phyloP scores from a whole-genome alignment of 2,797 vertebrate genomes.

The Lagocephalus sceleratus region DNA sequence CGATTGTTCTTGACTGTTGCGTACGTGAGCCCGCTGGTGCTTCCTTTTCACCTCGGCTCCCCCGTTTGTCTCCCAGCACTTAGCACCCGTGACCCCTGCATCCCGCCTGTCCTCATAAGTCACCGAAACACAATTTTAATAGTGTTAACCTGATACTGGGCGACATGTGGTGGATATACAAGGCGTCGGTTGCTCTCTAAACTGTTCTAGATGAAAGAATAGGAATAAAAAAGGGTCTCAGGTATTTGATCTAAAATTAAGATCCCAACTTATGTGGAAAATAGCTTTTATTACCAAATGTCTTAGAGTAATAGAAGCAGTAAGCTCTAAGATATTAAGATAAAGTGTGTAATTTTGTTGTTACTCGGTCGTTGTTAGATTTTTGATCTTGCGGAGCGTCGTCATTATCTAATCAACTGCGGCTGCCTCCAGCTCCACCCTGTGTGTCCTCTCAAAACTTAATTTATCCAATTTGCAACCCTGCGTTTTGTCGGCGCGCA shows the following conservation, averaged over 20 bases:
- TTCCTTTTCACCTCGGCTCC: neutral
- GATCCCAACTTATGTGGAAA: neutral
- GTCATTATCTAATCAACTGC: slow-evolving; percentile 5
- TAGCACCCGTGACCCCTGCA: slow-evolving; percentile 44
- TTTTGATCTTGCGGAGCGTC: neutral
- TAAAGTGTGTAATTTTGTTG: neutral
- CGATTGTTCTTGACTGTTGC: neutral
- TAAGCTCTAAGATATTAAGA: no score
- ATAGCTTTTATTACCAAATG: no score
- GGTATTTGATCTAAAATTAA: no score
- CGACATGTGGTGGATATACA: slow-evolving; percentile 16
- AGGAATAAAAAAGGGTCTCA: no score
- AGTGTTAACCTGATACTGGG: slow-evolving; percentile 52
- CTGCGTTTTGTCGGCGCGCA: slow-evolving; percentile 60
- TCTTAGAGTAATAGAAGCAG: no score
- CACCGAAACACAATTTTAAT: slow-evolving; percentile 72
- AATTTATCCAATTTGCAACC: neutral
- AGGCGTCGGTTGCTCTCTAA: neutral
- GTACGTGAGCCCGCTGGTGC: slow-evolving; percentile 6
- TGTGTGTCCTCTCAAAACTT: slow-evolving; percentile 23
- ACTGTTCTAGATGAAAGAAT: no score
- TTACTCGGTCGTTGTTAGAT: neutral
- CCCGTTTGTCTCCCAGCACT: slow-evolving; percentile 35
- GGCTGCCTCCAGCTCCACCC: neutral
- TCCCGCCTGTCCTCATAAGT: slow-evolving; percentile 63